Percentiles rank a stretch among this genome's conserved stretches.
These are phyloP conservation scores for Contarinia nasturtii DNA, from an alignment of 1,140 invertebrate species.

Conservation along the genomic window DNA sequence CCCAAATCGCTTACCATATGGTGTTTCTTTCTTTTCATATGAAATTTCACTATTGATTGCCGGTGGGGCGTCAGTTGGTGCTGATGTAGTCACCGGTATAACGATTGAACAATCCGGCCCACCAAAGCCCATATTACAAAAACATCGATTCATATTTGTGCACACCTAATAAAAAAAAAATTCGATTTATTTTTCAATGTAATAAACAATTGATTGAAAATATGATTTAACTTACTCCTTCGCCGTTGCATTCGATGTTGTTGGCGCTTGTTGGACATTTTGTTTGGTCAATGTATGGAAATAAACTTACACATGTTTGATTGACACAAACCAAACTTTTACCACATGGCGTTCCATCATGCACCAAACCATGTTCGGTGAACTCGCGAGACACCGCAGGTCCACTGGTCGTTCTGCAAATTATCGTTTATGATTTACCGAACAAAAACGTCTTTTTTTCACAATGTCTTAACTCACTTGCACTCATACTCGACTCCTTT, in stretches of 20 bases:
- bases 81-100: conserved; percentile 30
- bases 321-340: conserved; percentile 82
- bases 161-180: conserved; percentile 46
- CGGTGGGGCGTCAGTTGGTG: conserved; percentile 20
- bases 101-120: conserved; percentile 74
- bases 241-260: conserved; percentile 75
- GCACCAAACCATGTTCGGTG: conserved; percentile 55
- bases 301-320: conserved; percentile 73
- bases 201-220: neutral
- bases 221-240: conserved; percentile 52
- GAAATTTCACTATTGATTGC: conserved; percentile 28
- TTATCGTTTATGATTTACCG: conserved; percentile 4
- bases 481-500: conserved; percentile 73
- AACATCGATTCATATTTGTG: conserved; percentile 82
- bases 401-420: conserved; percentile 46
- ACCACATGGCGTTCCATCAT: conserved; percentile 80
- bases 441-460: conserved; percentile 1
- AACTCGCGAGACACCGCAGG: conserved; percentile 40
- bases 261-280: conserved; percentile 79
- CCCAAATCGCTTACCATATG: conserved; percentile 51
- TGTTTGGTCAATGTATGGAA: conserved; percentile 59
- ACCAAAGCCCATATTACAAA: conserved; percentile 74
- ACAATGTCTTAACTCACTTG: conserved; percentile 49
- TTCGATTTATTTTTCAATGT: neutral
- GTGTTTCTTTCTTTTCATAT: conserved; percentile 69